Conservation (phyloP, 1,140 invertebrate species). For the Ceratina japonica region DNA sequence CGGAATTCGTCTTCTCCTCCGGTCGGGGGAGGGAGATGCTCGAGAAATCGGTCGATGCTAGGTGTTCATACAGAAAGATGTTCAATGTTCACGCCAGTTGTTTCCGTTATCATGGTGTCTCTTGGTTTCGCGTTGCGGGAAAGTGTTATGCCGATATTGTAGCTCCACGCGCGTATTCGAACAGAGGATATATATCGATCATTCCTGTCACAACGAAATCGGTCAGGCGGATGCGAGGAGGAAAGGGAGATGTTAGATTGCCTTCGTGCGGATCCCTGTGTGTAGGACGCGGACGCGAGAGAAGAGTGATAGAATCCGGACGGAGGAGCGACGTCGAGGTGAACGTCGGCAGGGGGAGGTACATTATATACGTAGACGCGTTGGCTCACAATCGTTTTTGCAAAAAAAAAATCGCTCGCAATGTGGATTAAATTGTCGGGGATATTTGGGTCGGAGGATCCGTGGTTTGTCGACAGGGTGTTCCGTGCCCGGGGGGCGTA, state of each 20-base stretch:
- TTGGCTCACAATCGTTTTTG: constrained; percentile 33
- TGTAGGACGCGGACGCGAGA: constrained; percentile 25
- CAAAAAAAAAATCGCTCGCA: constrained; percentile 32
- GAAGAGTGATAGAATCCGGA: not conserved
- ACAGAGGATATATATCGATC: constrained; percentile 32
- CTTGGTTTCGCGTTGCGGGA: constrained; percentile 18
- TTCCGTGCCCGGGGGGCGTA: constrained; percentile 76
- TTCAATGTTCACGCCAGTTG: constrained; percentile 13
- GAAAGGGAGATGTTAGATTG: constrained; percentile 9
- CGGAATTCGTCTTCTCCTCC: not conserved
- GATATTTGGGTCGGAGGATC: constrained; percentile 46
- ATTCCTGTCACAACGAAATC: constrained; percentile 55
- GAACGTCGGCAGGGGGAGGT: not conserved
- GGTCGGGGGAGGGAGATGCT: not conserved
- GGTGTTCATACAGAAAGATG: constrained; percentile 3
- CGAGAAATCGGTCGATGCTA: constrained; percentile 8
- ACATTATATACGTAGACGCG: not conserved
- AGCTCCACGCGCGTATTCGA: constrained; percentile 4
- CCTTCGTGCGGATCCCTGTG: constrained; percentile 34
- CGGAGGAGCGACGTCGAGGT: not conserved
- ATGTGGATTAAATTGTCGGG: not conserved
- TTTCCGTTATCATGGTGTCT: constrained; percentile 23
- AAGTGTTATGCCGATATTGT: not conserved
- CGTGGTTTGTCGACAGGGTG: constrained; percentile 76
- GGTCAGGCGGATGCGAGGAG: not conserved